These are phyloP conservation scores for Mormyrus lacerda DNA, from an alignment of 2,113 vertebrate species.

Conservation along the genomic window DNA sequence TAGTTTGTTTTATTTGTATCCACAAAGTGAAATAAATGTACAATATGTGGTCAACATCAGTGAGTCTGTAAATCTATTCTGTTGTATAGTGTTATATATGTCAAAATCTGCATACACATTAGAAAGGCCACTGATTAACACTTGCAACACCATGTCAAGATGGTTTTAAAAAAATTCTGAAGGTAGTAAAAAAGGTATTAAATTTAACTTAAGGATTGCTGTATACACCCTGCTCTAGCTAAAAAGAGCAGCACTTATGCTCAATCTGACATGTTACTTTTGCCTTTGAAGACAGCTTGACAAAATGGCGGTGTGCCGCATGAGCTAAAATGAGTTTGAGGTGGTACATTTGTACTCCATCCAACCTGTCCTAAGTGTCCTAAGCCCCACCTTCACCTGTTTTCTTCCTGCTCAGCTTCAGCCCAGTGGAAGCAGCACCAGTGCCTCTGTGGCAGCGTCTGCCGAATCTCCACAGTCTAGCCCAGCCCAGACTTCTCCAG, in stretches of 20 bases:
- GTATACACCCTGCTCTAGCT: too few species aligned
- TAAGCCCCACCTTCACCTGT: background rate
- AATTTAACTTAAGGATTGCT: too few species aligned
- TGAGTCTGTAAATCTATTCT: too few species aligned
- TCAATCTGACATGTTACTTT: background rate
- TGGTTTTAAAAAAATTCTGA: too few species aligned
- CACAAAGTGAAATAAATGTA: too few species aligned
- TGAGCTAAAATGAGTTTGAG: background rate
- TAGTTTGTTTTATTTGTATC: too few species aligned
- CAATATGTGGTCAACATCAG: too few species aligned
- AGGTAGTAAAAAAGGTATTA: too few species aligned
- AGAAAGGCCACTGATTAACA: too few species aligned
- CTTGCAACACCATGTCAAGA: too few species aligned
- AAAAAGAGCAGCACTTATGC: background rate
- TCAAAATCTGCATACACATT: too few species aligned
- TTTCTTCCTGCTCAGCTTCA: conserved; percentile 48
- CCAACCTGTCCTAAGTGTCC: background rate
- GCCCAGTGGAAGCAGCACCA: conserved; percentile 42
- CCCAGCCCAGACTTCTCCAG: conserved; percentile 18
- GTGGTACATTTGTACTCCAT: background rate
- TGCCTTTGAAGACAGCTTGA: background rate
- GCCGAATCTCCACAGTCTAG: conserved; percentile 37
- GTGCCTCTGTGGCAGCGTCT: conserved; percentile 39
- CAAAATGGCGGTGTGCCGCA: background rate
- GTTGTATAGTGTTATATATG: too few species aligned